Evolutionary conservation across 2,888 invertebrate species (phyloP).

Genomic region (Homarus gammarus): DNA sequence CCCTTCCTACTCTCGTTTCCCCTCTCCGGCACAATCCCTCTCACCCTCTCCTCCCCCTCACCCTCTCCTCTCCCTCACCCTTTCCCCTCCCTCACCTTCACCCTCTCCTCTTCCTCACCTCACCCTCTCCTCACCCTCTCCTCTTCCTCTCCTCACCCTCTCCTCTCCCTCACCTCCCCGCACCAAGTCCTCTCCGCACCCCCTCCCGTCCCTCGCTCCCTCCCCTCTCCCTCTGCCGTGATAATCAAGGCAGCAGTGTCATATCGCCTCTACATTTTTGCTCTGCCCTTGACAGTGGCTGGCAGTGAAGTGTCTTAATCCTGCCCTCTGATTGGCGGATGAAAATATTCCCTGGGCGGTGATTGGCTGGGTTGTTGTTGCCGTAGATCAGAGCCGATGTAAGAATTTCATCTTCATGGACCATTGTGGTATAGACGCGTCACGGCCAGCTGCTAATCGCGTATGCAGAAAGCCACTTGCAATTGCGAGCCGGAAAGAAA

Average conservation of each 20-base stretch:
- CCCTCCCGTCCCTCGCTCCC: too few species aligned
- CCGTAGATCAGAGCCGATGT: neutral
- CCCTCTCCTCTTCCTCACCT: neutral
- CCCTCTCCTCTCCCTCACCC: neutral
- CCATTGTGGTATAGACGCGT: constrained; percentile 39
- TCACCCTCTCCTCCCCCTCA: too few species aligned
- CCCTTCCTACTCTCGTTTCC: too few species aligned
- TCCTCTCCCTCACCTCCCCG: too few species aligned
- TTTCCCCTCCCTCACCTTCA: neutral
- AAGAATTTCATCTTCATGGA: constrained; percentile 25
- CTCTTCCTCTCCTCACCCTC: too few species aligned
- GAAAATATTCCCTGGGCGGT: neutral
- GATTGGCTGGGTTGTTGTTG: constrained; percentile 49
- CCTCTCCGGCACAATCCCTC: too few species aligned
- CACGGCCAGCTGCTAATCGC: constrained; percentile 29
- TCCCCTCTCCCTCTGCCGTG: neutral
- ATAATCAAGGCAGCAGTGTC: neutral
- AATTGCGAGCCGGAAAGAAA: neutral
- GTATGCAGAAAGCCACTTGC: constrained; percentile 37
- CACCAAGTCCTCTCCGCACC: neutral
- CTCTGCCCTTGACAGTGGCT: neutral
- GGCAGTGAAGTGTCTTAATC: neutral
- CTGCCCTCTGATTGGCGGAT: constrained; percentile 25
- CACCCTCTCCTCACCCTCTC: neutral
- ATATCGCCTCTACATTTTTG: neutral